phyloP scores from a whole-genome alignment of 2,888 invertebrate genomes.

The Hedychridium roseum region DNA sequence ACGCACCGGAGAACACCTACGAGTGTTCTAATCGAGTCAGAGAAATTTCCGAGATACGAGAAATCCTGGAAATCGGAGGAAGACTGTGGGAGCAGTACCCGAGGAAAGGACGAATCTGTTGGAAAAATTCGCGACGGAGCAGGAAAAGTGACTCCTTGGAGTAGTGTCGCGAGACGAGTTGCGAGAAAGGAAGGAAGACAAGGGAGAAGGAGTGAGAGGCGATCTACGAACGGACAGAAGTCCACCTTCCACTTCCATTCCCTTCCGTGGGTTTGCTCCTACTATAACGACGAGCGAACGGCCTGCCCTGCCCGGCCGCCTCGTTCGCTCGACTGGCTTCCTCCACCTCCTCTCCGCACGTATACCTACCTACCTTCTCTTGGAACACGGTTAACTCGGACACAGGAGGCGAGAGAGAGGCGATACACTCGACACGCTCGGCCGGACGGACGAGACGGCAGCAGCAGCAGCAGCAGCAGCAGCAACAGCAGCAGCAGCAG shows the following conservation, averaged over 20 bases:
- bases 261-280: conserved; percentile 56
- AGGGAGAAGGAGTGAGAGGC: conserved; percentile 7
- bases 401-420: conserved; percentile 47
- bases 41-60: conserved; percentile 25
- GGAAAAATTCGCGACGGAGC: conserved; percentile 3
- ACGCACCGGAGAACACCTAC: no score
- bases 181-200: conserved; percentile 7
- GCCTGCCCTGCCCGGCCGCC: conserved; percentile 39
- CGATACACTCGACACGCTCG: conserved; percentile 46
- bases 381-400: conserved; percentile 49
- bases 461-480: background rate
- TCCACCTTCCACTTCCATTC: conserved; percentile 52
- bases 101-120: conserved; percentile 2
- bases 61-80: conserved; percentile 19
- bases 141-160: no score
- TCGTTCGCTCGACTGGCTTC: conserved; percentile 37
- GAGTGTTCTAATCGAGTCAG: no score
- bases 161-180: no score
- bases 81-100: conserved; percentile 15
- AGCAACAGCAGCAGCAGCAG: background rate
- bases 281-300: conserved; percentile 50
- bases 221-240: conserved; percentile 39
- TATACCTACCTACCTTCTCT: conserved; percentile 36
- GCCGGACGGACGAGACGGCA: conserved; percentile 18
- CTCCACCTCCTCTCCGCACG: conserved; percentile 30